phyloP scores from a whole-genome alignment of 2,888 invertebrate genomes.

The Nomada ferruginata region DNA sequence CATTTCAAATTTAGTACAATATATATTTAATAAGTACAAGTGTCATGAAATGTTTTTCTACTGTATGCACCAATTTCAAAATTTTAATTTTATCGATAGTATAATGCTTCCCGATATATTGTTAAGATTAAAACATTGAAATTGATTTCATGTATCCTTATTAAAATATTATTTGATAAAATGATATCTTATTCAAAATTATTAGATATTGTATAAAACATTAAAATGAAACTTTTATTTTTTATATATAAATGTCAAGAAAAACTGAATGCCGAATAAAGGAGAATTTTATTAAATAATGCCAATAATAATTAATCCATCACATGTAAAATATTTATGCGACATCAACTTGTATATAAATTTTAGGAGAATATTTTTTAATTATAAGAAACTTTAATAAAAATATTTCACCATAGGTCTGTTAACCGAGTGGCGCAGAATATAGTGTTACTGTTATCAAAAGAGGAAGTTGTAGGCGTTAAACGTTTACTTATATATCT shows the following conservation, averaged over 20 bases:
- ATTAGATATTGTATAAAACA: constrained; percentile 62
- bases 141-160: constrained; percentile 46
- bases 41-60: constrained; percentile 34
- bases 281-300: constrained; percentile 56
- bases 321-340: background rate
- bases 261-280: constrained; percentile 61
- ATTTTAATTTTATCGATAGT: constrained; percentile 22
- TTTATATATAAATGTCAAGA: constrained; percentile 68
- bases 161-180: constrained; percentile 55
- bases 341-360: background rate
- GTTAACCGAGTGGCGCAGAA: background rate
- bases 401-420: background rate
- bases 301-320: constrained; percentile 32
- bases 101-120: constrained; percentile 23
- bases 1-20: constrained; percentile 39
- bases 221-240: constrained; percentile 70
- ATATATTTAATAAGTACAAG: constrained; percentile 32
- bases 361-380: background rate
- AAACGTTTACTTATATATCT: constrained; percentile 6
- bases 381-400: too few species aligned
- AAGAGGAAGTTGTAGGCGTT: constrained; percentile 47
- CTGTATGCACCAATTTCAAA: constrained; percentile 19
- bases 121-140: constrained; percentile 24
- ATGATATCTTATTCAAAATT: constrained; percentile 53
- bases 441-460: constrained; percentile 32